Percentiles rank a stretch among this genome's conserved stretches.
phyloP scores from a whole-genome alignment of 1,140 invertebrate species.

The Orchestia grillus region DNA sequence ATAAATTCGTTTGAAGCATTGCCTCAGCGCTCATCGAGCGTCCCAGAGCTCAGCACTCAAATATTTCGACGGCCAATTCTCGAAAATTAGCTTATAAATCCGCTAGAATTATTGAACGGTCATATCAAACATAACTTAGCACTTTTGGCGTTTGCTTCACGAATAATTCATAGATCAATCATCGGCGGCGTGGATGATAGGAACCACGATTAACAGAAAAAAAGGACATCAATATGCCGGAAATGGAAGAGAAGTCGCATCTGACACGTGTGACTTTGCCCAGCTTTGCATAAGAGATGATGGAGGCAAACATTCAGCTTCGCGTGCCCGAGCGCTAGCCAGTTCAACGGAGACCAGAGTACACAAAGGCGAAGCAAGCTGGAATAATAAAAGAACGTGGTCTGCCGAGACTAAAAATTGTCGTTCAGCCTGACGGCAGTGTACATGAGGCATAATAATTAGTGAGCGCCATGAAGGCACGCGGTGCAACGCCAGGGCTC shows the following conservation, averaged over 20 bases:
- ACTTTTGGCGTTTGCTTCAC: neutral
- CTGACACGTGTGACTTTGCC: neutral
- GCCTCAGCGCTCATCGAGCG: neutral
- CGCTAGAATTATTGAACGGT: neutral
- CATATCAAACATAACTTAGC: neutral
- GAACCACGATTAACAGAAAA: neutral
- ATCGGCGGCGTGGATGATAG: neutral
- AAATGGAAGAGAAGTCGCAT: neutral
- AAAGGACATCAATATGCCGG: neutral
- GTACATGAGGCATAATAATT: neutral
- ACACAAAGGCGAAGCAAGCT: neutral
- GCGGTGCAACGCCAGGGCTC: too few species aligned
- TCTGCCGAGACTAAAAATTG: neutral
- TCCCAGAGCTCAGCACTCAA: neutral
- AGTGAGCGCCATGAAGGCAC: neutral
- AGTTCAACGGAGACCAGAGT: neutral
- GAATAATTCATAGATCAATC: constrained; percentile 1
- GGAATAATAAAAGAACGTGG: neutral
- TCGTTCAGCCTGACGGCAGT: neutral
- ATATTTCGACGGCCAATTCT: neutral
- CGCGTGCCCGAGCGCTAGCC: neutral
- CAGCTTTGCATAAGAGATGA: neutral
- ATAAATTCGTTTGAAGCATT: neutral
- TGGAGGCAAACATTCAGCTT: neutral
- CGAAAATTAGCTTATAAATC: neutral